Evolutionary conservation across 1,140 invertebrate genomes (phyloP).

Genomic region (Pollicipes pollicipes): DNA sequence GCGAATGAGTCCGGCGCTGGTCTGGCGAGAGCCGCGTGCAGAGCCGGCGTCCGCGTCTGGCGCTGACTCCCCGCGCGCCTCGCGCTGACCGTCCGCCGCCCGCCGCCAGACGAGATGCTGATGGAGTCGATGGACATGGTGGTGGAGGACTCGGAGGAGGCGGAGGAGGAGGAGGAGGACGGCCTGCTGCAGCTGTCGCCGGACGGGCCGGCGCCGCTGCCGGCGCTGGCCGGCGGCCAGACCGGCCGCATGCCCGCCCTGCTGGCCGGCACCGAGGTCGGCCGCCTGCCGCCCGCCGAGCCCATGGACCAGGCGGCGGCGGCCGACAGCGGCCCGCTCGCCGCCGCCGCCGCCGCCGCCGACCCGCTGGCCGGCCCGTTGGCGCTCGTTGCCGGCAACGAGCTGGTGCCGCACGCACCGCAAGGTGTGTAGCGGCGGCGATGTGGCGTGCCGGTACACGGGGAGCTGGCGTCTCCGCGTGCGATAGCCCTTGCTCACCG

Average conservation of each 20-base stretch:
- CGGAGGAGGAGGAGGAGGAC: not conserved
- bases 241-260: constrained; percentile 29
- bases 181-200: not conserved
- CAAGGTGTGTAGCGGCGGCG: no score
- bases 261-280: constrained; percentile 37
- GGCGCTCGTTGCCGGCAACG: not conserved
- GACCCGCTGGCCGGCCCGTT: not conserved
- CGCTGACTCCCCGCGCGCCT: no score
- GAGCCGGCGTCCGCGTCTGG: no score
- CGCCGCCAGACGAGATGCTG: not conserved
- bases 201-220: not conserved
- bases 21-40: no score
- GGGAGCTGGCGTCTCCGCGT: no score
- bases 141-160: not conserved
- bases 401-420: constrained; percentile 9
- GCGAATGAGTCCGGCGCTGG: no score
- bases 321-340: constrained; percentile 21
- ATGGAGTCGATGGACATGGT: not conserved
- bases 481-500: no score
- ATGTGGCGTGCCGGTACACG: no score
- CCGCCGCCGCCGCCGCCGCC: constrained; percentile 15
- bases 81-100: no score
- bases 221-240: not conserved
- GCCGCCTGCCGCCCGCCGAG: constrained; percentile 23
- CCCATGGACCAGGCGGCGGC: constrained; percentile 23